Evolutionary conservation across 2,797 vertebrate species (phyloP).

Genomic region (Halcyon chelicuti): DNA sequence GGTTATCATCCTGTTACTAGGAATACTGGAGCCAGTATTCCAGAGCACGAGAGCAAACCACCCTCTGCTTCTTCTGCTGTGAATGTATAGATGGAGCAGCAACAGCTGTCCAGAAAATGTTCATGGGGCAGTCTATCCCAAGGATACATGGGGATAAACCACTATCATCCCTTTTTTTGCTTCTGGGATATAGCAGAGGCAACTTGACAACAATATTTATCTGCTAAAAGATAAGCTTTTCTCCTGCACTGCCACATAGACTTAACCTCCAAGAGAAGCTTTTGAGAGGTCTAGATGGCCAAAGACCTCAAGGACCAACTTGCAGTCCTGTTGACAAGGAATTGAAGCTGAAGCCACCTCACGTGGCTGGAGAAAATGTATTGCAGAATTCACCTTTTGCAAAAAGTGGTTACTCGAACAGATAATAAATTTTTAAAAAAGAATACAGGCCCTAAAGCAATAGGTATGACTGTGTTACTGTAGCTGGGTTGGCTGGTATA

Average conservation of each 20-base stretch:
- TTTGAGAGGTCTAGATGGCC: not conserved
- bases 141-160: not conserved
- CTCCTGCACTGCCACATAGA: not conserved
- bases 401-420: not conserved
- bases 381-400: not conserved
- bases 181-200: not conserved
- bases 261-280: not conserved
- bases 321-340: not conserved
- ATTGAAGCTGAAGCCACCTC: not conserved
- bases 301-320: not conserved
- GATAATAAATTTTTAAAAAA: not conserved
- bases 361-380: not conserved
- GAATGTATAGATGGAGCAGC: not conserved
- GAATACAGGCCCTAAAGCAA: not conserved
- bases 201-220: not conserved
- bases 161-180: not conserved
- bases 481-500: not conserved
- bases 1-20: not conserved
- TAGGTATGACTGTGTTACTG: not conserved
- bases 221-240: not conserved
- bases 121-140: not conserved
- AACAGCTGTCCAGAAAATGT: not conserved
- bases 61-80: not conserved
- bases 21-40: not conserved
- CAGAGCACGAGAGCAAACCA: not conserved